Evolutionary conservation across 2,113 vertebrate species (phyloP).

Genomic region (Otocyon megalotis): DNA sequence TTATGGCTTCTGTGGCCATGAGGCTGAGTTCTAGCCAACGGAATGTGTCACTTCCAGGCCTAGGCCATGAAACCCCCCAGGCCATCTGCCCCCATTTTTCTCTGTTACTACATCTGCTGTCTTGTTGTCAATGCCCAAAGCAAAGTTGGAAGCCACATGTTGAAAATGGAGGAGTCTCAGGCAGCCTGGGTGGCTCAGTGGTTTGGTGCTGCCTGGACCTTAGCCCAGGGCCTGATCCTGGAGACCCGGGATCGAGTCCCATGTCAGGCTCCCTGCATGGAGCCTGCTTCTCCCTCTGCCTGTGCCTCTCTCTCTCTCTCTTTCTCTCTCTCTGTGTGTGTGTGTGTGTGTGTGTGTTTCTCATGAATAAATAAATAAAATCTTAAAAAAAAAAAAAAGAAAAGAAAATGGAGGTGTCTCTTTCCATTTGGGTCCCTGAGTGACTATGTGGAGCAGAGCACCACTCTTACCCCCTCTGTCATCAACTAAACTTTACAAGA

Average conservation of each 20-base stretch:
- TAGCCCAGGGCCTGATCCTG: too few species aligned
- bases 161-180: not conserved
- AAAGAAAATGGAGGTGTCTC: not conserved
- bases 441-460: not conserved
- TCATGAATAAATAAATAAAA: too few species aligned
- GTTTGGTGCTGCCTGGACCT: too few species aligned
- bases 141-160: not conserved
- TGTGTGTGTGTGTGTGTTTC: too few species aligned
- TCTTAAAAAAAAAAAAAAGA: too few species aligned
- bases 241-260: too few species aligned
- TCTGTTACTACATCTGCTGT: not conserved
- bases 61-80: accelerated
- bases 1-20: not conserved
- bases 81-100: not conserved
- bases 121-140: not conserved
- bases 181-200: too few species aligned
- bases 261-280: too few species aligned
- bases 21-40: not conserved
- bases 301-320: too few species aligned
- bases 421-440: not conserved
- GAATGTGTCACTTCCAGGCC: not conserved
- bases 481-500: not conserved
- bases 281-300: too few species aligned
- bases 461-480: not conserved
- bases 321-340: too few species aligned